These are phyloP conservation scores for Canis aureus DNA, from an alignment of 2,113 vertebrate genomes.

Conservation along the genomic window DNA sequence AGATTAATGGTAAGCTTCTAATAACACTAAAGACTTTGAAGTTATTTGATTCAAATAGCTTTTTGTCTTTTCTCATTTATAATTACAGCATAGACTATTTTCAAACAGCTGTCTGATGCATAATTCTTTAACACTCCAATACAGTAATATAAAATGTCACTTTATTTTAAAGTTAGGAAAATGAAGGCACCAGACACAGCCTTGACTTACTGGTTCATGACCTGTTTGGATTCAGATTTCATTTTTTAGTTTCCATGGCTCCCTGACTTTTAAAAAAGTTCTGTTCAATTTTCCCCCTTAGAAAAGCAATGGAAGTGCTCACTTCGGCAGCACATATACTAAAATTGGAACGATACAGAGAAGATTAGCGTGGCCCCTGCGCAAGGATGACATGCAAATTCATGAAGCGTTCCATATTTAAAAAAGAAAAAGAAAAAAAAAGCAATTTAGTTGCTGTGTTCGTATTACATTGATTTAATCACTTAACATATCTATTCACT, in stretches of 20 bases:
- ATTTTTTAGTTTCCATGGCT: constrained; percentile 13
- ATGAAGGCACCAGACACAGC: background rate
- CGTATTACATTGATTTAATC: background rate
- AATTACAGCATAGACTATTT: background rate
- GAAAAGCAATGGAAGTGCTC: background rate
- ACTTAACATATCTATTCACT: background rate
- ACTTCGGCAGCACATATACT: background rate
- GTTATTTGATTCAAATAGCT: background rate
- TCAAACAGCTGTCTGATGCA: background rate
- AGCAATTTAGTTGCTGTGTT: background rate
- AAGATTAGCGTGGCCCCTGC: background rate
- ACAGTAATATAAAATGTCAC: background rate
- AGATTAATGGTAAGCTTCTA: background rate
- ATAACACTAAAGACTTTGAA: constrained; percentile 46
- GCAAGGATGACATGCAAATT: background rate
- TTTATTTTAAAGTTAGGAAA: background rate
- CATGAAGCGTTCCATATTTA: background rate
- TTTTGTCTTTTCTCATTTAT: background rate
- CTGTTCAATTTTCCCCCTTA: background rate
- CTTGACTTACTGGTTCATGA: constrained; percentile 32
- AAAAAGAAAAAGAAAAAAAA: background rate
- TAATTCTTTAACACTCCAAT: background rate
- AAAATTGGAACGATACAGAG: background rate
- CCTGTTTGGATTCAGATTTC: constrained; percentile 11
- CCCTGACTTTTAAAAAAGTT: background rate